Evolutionary conservation across 2,888 invertebrate genomes (phyloP).

Genomic region (Timema podura): DNA sequence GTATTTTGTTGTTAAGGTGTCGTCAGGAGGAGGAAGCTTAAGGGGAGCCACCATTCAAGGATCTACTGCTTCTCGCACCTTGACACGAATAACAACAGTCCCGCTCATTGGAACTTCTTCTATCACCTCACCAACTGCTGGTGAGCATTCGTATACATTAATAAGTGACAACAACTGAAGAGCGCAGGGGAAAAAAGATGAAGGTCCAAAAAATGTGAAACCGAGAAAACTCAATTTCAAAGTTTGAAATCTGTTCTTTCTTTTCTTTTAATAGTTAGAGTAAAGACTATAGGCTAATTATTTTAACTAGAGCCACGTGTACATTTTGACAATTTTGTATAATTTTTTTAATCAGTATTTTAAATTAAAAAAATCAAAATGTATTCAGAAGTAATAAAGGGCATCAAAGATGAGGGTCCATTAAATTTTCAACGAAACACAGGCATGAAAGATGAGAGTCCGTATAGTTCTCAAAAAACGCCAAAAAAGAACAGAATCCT

Average conservation of each 20-base stretch:
- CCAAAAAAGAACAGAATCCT: too few species aligned
- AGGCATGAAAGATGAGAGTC: too few species aligned
- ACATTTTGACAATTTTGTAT: background rate
- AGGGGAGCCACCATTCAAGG: slow-evolving; percentile 27
- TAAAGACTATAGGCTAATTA: background rate
- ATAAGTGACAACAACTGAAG: background rate
- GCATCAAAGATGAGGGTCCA: background rate
- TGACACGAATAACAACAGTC: slow-evolving; percentile 26
- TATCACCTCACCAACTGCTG: slow-evolving; percentile 19
- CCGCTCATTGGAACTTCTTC: slow-evolving; percentile 22
- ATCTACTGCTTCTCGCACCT: slow-evolving; percentile 25
- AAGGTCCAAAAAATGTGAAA: background rate
- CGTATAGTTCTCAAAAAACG: too few species aligned
- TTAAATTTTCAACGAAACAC: too few species aligned
- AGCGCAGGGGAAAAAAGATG: background rate
- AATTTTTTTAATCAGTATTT: background rate
- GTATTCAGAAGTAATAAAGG: background rate
- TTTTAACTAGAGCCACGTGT: background rate
- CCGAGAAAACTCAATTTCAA: background rate
- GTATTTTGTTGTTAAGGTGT: slow-evolving; percentile 22
- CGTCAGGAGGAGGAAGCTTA: slow-evolving; percentile 28
- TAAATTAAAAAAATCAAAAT: background rate
- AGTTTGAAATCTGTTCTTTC: slow-evolving; percentile 3
- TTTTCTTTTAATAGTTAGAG: background rate
- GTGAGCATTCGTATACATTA: slow-evolving; percentile 11